Evolutionary conservation across 1,140 invertebrate genomes (phyloP), one percentile per base, ranked within the genome.

Genomic region (Periplaneta americana): DNA sequence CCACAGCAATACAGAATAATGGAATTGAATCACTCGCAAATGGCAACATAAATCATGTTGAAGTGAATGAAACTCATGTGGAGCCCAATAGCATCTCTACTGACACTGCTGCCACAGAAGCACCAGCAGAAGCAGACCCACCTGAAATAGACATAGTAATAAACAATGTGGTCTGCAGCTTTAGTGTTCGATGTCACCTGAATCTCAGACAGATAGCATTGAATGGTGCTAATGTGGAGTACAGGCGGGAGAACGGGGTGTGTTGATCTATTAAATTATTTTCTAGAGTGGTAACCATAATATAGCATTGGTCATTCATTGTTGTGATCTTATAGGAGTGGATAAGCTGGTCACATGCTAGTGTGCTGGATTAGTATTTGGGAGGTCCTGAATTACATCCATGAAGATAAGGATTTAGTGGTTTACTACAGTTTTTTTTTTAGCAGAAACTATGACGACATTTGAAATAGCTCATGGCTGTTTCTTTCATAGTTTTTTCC

Each of bases 81-180:
- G 77, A 76, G n/a, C 81, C 82, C 85, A 35, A 87, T 74, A 84
- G 86, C 35, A 32, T 79, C 31, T 57, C 32, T 79, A 75, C 28
- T 48, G 87, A 88, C 86, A 87, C 86, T 80, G 88, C 89, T 82
- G 88, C 90, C 79, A 87, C 89, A 39, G 90, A 92, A 84, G 88
- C 88, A 83, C 88, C 84, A 33, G 36, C 18, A 4, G 82, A 78
- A n/a, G 80, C 36, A 81, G 76, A 82, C 13, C 28, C 85, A 36
- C 93, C 93, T 4, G 95, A 95, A 88, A 93, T 98, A 86, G 96
- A 98, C 87, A 98, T 99, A 86, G 94, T 96, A 86, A 98, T 99
- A 87, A 99, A 97, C 89, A 99, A 99, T 93, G 98, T 99, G 85
- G 98, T 99, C 83, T 98, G 97, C 89, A 98, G 95, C 89, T 99